Percentiles rank a stretch among this genome's conserved stretches.
These are phyloP conservation scores for Melanostoma mellinum DNA, from an alignment of 2,888 invertebrate genomes.

Conservation along the genomic window DNA sequence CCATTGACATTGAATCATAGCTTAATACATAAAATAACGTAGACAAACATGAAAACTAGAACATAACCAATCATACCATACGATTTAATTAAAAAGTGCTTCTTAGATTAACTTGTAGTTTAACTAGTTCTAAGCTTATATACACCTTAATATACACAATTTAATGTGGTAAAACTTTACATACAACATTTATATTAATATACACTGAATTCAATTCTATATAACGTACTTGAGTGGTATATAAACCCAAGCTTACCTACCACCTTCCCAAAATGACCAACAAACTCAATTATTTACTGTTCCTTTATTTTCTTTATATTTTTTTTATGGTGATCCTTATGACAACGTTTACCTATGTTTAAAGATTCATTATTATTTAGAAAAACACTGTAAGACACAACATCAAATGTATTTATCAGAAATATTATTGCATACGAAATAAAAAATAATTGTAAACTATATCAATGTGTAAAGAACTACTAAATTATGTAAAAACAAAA, in stretches of 20 bases:
- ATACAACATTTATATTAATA: conserved; percentile 45
- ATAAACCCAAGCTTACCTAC: conserved; percentile 14
- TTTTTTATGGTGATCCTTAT: background rate
- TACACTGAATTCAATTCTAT: conserved; percentile 33
- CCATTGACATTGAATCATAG: no score
- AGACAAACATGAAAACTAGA: conserved; percentile 13
- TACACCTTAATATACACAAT: conserved; percentile 46
- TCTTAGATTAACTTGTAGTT: conserved; percentile 54
- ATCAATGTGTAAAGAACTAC: conserved; percentile 43
- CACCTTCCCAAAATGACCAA: conserved; percentile 49
- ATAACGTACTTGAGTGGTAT: conserved; percentile 30
- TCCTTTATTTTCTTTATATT: background rate
- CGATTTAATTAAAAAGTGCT: conserved; percentile 51
- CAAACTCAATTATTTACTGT: conserved; percentile 20
- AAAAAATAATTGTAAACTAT: conserved; percentile 26
- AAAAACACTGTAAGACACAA: conserved; percentile 57
- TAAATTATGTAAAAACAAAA: background rate
- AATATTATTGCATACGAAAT: conserved; percentile 2
- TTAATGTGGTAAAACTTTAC: conserved; percentile 44
- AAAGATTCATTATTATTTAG: conserved; percentile 1
- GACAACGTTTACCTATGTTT: background rate
- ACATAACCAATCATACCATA: conserved; percentile 1
- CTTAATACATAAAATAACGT: no score
- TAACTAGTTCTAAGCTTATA: conserved; percentile 44
- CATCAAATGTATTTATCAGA: conserved; percentile 41